These are phyloP conservation scores for Eulemur rufifrons DNA, from an alignment of 2,113 vertebrate species.

Conservation along the genomic window DNA sequence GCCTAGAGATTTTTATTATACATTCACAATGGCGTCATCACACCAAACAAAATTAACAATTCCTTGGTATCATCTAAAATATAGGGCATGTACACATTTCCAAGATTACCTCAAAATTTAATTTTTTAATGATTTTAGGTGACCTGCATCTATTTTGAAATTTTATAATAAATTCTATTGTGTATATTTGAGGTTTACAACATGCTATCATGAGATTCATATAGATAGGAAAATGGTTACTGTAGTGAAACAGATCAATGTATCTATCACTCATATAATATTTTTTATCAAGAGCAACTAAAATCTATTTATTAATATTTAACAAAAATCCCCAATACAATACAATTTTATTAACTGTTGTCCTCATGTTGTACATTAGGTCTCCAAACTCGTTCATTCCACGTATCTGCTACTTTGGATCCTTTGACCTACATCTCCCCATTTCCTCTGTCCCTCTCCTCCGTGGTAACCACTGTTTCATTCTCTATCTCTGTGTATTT, in stretches of 20 bases:
- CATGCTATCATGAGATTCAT: neutral
- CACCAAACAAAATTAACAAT: slow-evolving; percentile 15
- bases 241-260: neutral
- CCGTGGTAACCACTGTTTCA: neutral
- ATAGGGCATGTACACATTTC: neutral
- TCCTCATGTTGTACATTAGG: neutral
- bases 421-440: neutral
- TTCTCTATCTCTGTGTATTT: neutral
- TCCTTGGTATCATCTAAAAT: slow-evolving; percentile 38
- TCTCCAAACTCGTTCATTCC: neutral
- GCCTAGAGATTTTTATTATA: slow-evolving; percentile 20
- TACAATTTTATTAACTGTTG: neutral
- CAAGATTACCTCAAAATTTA: neutral
- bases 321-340: neutral
- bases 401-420: neutral
- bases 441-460: neutral
- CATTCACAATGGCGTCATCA: neutral
- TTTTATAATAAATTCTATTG: neutral
- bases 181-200: neutral
- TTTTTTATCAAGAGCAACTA: neutral
- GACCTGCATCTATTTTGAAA: neutral
- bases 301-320: neutral
- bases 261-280: neutral
- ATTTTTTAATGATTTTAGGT: slow-evolving; percentile 5
- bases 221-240: neutral